phyloP scores from a whole-genome alignment of 2,797 vertebrate genomes.

The Microtus californicus region DNA sequence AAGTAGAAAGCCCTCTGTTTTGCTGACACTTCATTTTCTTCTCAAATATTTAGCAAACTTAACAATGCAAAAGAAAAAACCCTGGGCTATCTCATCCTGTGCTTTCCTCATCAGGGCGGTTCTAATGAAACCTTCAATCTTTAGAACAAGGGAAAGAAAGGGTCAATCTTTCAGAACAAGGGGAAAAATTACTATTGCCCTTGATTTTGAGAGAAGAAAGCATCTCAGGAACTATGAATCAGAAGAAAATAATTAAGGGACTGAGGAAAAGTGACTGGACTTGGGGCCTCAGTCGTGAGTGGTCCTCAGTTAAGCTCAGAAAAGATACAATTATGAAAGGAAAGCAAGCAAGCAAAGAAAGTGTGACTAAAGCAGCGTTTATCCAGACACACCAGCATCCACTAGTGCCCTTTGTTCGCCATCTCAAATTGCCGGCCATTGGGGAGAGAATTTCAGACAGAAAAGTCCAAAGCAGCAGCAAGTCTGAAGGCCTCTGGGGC shows the following conservation, averaged over 20 bases:
- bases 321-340: not conserved
- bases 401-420: not conserved
- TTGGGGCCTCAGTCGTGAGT: not conserved
- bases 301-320: not conserved
- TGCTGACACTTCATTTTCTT: not conserved
- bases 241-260: not conserved
- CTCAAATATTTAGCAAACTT: constrained; percentile 14
- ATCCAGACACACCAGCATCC: not conserved
- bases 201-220: constrained; percentile 17
- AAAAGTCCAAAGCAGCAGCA: not conserved
- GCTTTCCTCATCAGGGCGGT: not conserved
- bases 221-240: not conserved
- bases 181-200: constrained; percentile 6
- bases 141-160: constrained; percentile 20
- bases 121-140: constrained; percentile 4
- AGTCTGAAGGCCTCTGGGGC: not conserved
- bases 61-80: not conserved
- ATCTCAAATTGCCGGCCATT: not conserved
- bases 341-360: not conserved
- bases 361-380: not conserved
- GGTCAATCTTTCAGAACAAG: constrained; percentile 34
- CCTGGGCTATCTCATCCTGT: not conserved
- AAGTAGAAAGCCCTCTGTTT: not conserved
- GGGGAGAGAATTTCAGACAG: not conserved
- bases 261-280: not conserved